Evolutionary conservation across 2,797 vertebrate species (phyloP).

Genomic region (Phyllotis vaccarum): DNA sequence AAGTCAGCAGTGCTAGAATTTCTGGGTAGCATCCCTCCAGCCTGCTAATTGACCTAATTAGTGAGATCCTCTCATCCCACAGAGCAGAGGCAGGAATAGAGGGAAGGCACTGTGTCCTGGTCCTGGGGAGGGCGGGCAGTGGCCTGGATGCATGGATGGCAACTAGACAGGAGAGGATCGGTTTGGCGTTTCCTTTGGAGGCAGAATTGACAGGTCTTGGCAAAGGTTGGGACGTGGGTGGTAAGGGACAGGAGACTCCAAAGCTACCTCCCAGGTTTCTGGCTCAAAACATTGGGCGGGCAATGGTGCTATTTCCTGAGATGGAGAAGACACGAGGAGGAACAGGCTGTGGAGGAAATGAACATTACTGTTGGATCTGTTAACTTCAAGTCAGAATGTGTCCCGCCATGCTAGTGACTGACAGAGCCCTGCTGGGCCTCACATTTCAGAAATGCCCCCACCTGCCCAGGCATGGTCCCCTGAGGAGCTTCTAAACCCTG

Average conservation of each 20-base stretch:
- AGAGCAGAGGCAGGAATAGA: background rate
- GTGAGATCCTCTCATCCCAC: background rate
- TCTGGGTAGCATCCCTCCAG: background rate
- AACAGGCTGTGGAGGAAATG: conserved; percentile 66
- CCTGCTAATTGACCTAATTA: background rate
- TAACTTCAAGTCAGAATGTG: background rate
- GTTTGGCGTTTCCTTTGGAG: conserved; percentile 71
- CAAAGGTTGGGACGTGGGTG: conserved; percentile 44
- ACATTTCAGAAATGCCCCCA: background rate
- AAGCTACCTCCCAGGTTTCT: conserved; percentile 74
- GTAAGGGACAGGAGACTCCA: conserved; percentile 27
- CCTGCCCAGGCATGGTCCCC: background rate
- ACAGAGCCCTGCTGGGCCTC: background rate
- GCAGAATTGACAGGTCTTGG: conserved; percentile 60
- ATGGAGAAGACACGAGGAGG: conserved; percentile 69
- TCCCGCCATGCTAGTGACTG: conserved; percentile 7
- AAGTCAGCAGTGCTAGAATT: background rate
- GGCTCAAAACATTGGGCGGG: conserved; percentile 58
- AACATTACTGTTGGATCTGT: conserved; percentile 14
- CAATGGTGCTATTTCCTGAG: conserved; percentile 74
- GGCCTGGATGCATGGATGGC: background rate
- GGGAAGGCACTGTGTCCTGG: background rate
- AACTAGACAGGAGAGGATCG: background rate
- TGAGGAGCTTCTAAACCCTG: background rate
- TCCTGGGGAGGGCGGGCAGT: background rate